Evolutionary conservation across 1,140 invertebrate genomes (phyloP).

Genomic region (Drosophila yakuba): DNA sequence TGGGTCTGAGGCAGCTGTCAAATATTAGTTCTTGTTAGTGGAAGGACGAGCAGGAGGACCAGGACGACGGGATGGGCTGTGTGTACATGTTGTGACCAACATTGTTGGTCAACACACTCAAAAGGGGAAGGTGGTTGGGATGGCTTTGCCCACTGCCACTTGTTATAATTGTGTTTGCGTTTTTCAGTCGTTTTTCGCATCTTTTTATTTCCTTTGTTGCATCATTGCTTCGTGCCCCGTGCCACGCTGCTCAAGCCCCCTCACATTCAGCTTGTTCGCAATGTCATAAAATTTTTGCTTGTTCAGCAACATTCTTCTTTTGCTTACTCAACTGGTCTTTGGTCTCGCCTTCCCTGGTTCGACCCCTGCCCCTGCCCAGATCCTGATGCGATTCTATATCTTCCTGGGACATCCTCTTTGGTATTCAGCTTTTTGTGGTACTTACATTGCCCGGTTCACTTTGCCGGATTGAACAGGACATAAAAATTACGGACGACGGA

Average conservation of each 20-base stretch:
- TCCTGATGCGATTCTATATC: constrained; percentile 18
- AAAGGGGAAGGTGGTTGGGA: background rate
- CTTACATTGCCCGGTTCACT: constrained; percentile 46
- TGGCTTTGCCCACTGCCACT: constrained; percentile 47
- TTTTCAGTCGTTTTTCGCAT: constrained; percentile 66
- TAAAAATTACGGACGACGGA: constrained; percentile 1
- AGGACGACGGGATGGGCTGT: constrained; percentile 3
- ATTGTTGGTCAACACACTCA: constrained; percentile 78
- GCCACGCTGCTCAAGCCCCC: background rate
- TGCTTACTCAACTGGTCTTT: constrained; percentile 51
- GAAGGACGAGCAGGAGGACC: constrained; percentile 5
- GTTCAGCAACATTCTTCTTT: constrained; percentile 75
- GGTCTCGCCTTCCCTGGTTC: constrained; percentile 7
- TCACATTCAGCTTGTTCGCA: constrained; percentile 62
- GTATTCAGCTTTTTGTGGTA: constrained; percentile 45
- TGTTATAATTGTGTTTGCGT: constrained; percentile 82
- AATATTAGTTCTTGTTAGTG: constrained; percentile 68
- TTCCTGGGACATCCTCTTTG: constrained; percentile 25
- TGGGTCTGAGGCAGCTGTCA: constrained; percentile 53
- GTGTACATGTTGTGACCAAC: constrained; percentile 74
- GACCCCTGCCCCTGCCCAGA: background rate
- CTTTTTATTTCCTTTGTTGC: constrained; percentile 9
- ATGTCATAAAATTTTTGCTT: constrained; percentile 82
- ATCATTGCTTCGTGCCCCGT: constrained; percentile 3
- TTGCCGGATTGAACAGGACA: constrained; percentile 39